These are phyloP conservation scores for Oasisia sp. DNA, from an alignment of 2,888 invertebrate genomes.

Conservation along the genomic window DNA sequence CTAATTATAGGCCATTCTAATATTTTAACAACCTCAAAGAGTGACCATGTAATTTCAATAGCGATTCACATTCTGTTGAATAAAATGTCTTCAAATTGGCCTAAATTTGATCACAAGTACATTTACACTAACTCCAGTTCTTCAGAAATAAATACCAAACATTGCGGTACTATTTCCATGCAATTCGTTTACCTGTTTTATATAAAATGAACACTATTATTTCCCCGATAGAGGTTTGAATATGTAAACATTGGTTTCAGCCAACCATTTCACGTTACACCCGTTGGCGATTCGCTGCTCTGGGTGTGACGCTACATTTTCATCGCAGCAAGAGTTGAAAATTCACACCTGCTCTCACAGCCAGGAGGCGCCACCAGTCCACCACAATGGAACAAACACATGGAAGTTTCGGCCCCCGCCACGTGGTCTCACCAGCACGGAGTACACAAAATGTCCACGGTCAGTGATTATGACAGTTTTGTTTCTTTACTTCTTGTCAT, in stretches of 20 bases:
- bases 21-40: neutral
- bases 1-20: neutral
- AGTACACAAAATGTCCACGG: slow-evolving; percentile 74
- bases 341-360: neutral
- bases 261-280: slow-evolving; percentile 2
- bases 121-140: neutral
- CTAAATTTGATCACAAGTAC: neutral
- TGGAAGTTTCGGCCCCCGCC: slow-evolving; percentile 76
- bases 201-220: neutral
- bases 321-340: neutral
- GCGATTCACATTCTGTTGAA: no score
- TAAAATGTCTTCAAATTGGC: neutral
- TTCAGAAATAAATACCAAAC: neutral
- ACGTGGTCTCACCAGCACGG: slow-evolving; percentile 75
- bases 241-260: neutral
- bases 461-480: slow-evolving; percentile 53
- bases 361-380: slow-evolving; percentile 7
- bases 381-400: neutral
- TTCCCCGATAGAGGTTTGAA: neutral
- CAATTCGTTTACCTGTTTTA: neutral
- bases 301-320: neutral
- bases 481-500: no score
- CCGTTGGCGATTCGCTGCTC: neutral
- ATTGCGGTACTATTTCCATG: neutral
- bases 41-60: neutral